phyloP scores from a whole-genome alignment of 1,140 invertebrate species.

The Hermetia illucens region DNA sequence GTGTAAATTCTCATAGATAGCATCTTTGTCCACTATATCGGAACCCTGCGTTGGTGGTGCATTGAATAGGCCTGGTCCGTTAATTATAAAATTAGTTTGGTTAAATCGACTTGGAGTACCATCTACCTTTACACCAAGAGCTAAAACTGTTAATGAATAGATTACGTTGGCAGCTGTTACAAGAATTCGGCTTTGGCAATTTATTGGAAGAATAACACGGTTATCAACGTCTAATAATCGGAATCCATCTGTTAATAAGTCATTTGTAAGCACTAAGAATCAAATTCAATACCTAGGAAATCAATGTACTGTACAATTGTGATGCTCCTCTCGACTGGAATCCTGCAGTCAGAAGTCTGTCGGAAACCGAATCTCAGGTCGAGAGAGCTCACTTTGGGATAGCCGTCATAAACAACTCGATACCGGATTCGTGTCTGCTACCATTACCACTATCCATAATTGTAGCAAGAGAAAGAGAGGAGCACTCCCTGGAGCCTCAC shows the following conservation, averaged over 20 bases:
- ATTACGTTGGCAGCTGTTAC: conserved; percentile 47
- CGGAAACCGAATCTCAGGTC: too few relatives aligned
- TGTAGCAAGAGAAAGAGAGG: too few relatives aligned
- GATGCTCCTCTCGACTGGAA: too few relatives aligned
- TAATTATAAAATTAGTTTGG: conserved; percentile 40
- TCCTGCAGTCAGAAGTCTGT: too few relatives aligned
- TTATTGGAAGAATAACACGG: conserved; percentile 38
- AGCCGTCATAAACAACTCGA: too few relatives aligned
- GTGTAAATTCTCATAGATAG: too few relatives aligned
- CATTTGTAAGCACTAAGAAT: conserved; percentile 37
- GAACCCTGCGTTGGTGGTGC: too few relatives aligned
- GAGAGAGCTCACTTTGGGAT: too few relatives aligned
- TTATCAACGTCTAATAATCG: conserved; percentile 51
- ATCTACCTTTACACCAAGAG: conserved; percentile 48
- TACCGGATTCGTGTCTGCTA: too few relatives aligned
- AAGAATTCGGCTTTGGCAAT: conserved; percentile 40
- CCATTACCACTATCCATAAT: too few relatives aligned
- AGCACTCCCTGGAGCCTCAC: too few relatives aligned
- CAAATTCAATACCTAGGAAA: conserved; percentile 43
- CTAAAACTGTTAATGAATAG: conserved; percentile 49
- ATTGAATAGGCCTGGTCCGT: conserved; percentile 43
- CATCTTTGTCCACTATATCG: too few relatives aligned
- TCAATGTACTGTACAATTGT: conserved; percentile 44
- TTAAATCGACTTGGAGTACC: conserved; percentile 51
- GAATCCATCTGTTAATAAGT: conserved; percentile 29